These are phyloP conservation scores for Bombycilla garrulus DNA, from an alignment of 2,113 vertebrate species.

Conservation along the genomic window DNA sequence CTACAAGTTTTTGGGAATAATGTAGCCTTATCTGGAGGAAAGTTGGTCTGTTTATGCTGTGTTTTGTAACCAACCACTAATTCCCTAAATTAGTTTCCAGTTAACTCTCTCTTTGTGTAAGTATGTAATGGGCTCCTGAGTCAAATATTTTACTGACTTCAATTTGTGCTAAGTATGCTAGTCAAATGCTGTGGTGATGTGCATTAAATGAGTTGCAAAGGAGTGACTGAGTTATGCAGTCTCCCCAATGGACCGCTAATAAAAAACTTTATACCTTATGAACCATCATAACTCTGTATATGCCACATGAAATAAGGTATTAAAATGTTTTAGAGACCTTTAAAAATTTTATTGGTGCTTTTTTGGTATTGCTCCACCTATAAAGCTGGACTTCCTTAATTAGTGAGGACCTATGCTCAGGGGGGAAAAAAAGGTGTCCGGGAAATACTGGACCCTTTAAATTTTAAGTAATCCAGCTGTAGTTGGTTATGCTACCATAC, in stretches of 20 bases:
- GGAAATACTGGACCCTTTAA: neutral
- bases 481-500: neutral
- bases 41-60: neutral
- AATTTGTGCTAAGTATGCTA: neutral
- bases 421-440: neutral
- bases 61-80: constrained; percentile 27
- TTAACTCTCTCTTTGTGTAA: constrained; percentile 31
- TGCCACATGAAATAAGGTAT: constrained; percentile 53
- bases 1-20: neutral
- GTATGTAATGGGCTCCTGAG: neutral
- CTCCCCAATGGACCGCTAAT: constrained; percentile 30
- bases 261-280: constrained; percentile 61
- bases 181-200: constrained; percentile 16
- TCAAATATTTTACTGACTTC: constrained; percentile 37
- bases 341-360: constrained; percentile 51
- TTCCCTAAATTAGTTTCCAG: constrained; percentile 26
- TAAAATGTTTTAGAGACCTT: constrained; percentile 61
- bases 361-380: constrained; percentile 37
- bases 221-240: constrained; percentile 3
- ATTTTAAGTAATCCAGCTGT: neutral
- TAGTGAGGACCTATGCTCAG: neutral
- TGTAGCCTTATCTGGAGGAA: neutral
- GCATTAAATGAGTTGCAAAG: constrained; percentile 39
- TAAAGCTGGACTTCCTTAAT: constrained; percentile 53
- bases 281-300: constrained; percentile 40